Evolutionary conservation across 2,888 invertebrate species (phyloP).

Genomic region (Mechanitis messenoides): DNA sequence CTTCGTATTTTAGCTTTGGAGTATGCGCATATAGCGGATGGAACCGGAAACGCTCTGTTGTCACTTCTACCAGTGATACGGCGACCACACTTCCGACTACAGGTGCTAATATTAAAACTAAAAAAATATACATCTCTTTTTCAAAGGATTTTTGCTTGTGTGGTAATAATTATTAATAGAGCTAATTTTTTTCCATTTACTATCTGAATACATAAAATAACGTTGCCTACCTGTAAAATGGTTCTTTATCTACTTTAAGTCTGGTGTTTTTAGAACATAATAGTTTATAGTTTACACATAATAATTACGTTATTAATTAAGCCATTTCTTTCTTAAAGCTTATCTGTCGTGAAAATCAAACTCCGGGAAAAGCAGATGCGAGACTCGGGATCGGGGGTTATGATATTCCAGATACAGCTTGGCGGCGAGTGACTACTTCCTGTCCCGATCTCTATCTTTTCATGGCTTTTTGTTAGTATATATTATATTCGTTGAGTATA

Average conservation of each 20-base stretch:
- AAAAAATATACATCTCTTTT: neutral
- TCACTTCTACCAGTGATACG: conserved; percentile 53
- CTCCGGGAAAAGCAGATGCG: conserved; percentile 31
- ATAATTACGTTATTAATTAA: no score
- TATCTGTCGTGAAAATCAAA: conserved; percentile 60
- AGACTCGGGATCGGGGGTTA: conserved; percentile 32
- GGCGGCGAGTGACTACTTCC: conserved; percentile 50
- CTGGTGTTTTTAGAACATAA: neutral
- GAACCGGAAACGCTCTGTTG: conserved; percentile 50
- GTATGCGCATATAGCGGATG: conserved; percentile 60
- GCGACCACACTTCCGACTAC: conserved; percentile 55
- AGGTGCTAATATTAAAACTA: conserved; percentile 38
- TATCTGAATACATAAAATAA: no score
- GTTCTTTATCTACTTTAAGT: no score
- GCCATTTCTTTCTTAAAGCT: conserved; percentile 36
- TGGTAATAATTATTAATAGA: no score
- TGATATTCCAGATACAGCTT: conserved; percentile 49
- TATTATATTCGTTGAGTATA: neutral
- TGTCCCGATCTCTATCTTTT: conserved; percentile 60
- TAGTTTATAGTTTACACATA: neutral
- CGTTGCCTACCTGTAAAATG: no score
- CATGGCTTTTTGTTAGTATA: conserved; percentile 56
- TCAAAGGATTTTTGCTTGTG: no score
- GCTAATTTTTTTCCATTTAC: no score
- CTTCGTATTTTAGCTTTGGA: conserved; percentile 58